Base-by-base conservation (phyloP, 2,888 invertebrate genomes). In the Tenthredo livida region DNA sequence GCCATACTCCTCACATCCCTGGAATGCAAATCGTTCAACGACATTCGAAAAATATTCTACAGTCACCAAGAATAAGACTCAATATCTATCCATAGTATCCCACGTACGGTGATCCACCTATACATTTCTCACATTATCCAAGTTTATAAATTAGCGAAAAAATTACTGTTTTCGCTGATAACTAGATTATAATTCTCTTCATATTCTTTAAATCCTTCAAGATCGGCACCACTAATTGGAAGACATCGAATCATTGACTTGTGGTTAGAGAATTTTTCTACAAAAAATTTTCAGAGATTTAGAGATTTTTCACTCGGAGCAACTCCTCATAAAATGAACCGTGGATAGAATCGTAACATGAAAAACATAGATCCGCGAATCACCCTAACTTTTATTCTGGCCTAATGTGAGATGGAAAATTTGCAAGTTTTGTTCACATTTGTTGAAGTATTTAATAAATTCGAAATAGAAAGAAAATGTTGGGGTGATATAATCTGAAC, bases 11-110 rank as follows among this genome's bases (percentile, higher is more conserved):
- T 87, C 61, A 61, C 85, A 89, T 86, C 86, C 85, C 85, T 87
- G 88, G 89, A 90, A 90, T 90, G 90, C 87, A 89, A 89, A 89
- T 89, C 89, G 89, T 88, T 88, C 88, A 87, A 89, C 87, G 86
- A 86, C 86, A 85, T 83, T 86, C 87, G 86, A 86, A 86, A 86
- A 86, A 87, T 80, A 21, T 80, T 73, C 43, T 61, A 61, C 58
- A 29, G n/a, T 61, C 58, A 80, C 37, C 29, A 15, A n/a, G 61
- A 25, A 80, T 80, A 40, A 80, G 61, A 77, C 77, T n/a, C n/a
- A 0, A 50, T 50, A 47, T 77, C 47, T 33, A 50, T 17, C 33
- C 17, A 17, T 43, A 43, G 73, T 25, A 73, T 73, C 40, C 43
- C 21, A 21, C 43, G 43, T 43, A 70, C 33, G 17, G 25, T 7